Evolutionary conservation across 2,113 vertebrate species (phyloP).

Genomic region (Herpetotheres cachinnans): DNA sequence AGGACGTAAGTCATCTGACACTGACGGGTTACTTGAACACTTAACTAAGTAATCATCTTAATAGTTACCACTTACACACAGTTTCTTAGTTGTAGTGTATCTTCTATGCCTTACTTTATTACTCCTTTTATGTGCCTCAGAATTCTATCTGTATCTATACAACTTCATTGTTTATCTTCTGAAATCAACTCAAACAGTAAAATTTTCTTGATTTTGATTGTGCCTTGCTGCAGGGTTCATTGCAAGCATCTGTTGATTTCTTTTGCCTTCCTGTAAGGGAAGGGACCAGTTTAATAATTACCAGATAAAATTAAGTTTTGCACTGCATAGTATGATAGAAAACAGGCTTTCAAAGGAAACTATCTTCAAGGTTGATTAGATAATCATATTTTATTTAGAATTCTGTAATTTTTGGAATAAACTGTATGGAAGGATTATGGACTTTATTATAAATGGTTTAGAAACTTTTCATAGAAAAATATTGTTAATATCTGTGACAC

Average conservation of each 20-base stretch:
- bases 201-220: not conserved
- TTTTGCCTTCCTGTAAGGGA: constrained; percentile 3
- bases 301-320: not conserved
- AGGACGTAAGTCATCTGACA: not conserved
- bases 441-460: not conserved
- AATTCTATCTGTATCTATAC: not conserved
- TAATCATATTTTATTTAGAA: not conserved
- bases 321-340: not conserved
- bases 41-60: not conserved
- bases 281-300: constrained; percentile 31
- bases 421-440: not conserved
- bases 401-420: not conserved
- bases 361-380: not conserved
- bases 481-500: not conserved
- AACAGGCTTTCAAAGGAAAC: constrained; percentile 23
- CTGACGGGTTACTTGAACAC: not conserved
- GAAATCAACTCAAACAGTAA: not conserved
- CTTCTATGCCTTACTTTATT: not conserved
- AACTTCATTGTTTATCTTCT: not conserved
- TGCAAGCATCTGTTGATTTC: not conserved
- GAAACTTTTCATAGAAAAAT: not conserved
- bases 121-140: not conserved
- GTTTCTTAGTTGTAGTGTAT: not conserved
- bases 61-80: not conserved
- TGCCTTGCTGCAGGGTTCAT: not conserved